A percentile compares a stretch with the other conserved stretches of the same genome.
Conservation (phyloP, 1,140 invertebrate genomes). For the Acromyrmex echinatior region DNA sequence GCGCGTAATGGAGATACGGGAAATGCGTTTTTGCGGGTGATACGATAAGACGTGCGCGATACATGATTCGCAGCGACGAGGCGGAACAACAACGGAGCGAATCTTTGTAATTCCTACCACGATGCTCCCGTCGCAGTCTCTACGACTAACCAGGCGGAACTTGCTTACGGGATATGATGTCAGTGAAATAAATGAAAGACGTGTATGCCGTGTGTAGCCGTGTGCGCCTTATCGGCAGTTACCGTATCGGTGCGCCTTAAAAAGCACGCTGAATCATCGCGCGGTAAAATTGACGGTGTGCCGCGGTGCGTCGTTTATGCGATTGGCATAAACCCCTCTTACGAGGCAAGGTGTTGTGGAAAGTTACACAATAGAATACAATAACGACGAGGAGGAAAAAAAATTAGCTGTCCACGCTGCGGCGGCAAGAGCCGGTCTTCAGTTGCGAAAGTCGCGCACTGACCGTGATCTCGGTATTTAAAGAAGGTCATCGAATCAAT, state of each 20-base stretch:
- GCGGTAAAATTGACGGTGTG: conserved; percentile 44
- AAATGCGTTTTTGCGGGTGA: neutral
- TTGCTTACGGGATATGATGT: conserved; percentile 48
- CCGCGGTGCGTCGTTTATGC: neutral
- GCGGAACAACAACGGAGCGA: neutral
- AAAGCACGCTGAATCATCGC: conserved; percentile 58
- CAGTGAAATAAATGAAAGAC: conserved; percentile 40
- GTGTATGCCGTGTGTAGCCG: neutral
- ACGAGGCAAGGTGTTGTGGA: neutral
- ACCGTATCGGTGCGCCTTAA: conserved; percentile 49
- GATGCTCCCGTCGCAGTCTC: conserved; percentile 14
- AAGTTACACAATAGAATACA: neutral
- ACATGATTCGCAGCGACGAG: neutral
- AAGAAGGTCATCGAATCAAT: conserved; percentile 55
- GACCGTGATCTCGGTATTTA: conserved; percentile 9
- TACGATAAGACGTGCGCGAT: neutral
- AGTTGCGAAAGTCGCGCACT: neutral
- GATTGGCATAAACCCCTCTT: neutral
- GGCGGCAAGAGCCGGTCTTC: neutral
- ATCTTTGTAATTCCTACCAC: neutral
- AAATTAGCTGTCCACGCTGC: neutral
- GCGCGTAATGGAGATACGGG: neutral
- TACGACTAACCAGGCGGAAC: conserved; percentile 45
- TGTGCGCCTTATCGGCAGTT: conserved; percentile 50
- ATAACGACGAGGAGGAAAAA: neutral